These are phyloP conservation scores for Musca domestica DNA, from an alignment of 1,140 invertebrate species.

Conservation along the genomic window DNA sequence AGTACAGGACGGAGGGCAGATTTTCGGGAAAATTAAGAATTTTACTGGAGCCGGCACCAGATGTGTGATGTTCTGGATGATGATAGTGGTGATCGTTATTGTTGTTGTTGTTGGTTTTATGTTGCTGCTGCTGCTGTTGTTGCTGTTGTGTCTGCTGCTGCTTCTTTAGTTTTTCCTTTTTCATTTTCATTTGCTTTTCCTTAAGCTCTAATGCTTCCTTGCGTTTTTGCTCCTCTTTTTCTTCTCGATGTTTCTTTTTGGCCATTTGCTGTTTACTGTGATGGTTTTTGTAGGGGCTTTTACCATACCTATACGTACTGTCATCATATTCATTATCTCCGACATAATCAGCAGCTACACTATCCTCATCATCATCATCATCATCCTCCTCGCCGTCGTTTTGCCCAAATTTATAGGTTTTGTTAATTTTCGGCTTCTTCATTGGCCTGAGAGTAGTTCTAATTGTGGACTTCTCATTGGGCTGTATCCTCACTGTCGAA, in stretches of 20 bases:
- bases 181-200: conserved; percentile 30
- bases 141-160: conserved; percentile 41
- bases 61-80: conserved; percentile 32
- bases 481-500: conserved; percentile 31
- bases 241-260: conserved; percentile 41
- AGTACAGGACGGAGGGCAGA: conserved; percentile 47
- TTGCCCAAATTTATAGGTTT: background rate
- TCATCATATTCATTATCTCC: conserved; percentile 1
- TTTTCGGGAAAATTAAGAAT: conserved; percentile 52
- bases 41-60: conserved; percentile 34
- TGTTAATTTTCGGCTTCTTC: conserved; percentile 4
- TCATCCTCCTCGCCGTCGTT: background rate
- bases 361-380: conserved; percentile 10
- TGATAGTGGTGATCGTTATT: conserved; percentile 10
- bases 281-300: conserved; percentile 34
- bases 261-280: conserved; percentile 45
- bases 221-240: conserved; percentile 36
- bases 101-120: conserved; percentile 6
- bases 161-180: conserved; percentile 29
- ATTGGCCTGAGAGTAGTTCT: conserved; percentile 15
- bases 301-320: conserved; percentile 5
- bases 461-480: conserved; percentile 16
- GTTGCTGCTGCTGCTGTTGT: conserved; percentile 37
- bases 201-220: conserved; percentile 20
- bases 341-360: background rate